Evolutionary conservation across 2,113 vertebrate genomes (phyloP), one percentile per base, ranked within the genome.

Genomic region (Strigops habroptila): DNA sequence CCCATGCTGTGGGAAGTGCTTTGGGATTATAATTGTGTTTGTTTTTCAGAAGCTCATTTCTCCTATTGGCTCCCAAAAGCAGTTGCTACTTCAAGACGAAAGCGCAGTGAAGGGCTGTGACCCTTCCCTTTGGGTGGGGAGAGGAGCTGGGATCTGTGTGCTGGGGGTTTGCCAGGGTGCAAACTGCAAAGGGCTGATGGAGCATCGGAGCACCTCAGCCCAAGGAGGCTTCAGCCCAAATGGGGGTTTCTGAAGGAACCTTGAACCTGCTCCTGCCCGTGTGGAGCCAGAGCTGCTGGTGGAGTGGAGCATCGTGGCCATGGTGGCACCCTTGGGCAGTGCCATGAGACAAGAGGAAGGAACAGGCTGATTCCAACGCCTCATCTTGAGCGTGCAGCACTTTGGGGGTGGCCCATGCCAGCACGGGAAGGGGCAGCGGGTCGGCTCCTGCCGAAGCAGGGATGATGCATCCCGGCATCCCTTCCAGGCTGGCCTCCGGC

Each of bases 381-480:
- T 1, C 0, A 2, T 5, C 10, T 12, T 6, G 30, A 39, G 55
- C 51, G 25, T 44, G 30, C 71, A 55, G 2, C 1, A 0, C 33
- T 46, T 31, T 7, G 31, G 55, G 46, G n/a, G 57, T 39, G 67
- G 12, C 68, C 31, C 2, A 0, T 3, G 28, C 12, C 60, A n/a
- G 33, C 24, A 12, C 0, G 18, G 77, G 55, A 57, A 37, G 70
- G 55, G 46, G 27, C 83, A 69, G 43, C 2, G 2, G n/a, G 22
- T 39, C 1, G 0, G 13, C 18, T 25, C 2, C 52, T 44, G 55
- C 46, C 0, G 2, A 77, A 82, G 70, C 48, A 41, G 18, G 49
- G 71, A 35, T 5, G 27, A 7, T 7, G n/a, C 25, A 76, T 68
- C 13, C 35, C 14, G 0, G 62, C 62, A 7, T 28, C 7, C 0